Base-by-base conservation (phyloP, 2,888 invertebrate species). In the Parelbella ahira region DNA sequence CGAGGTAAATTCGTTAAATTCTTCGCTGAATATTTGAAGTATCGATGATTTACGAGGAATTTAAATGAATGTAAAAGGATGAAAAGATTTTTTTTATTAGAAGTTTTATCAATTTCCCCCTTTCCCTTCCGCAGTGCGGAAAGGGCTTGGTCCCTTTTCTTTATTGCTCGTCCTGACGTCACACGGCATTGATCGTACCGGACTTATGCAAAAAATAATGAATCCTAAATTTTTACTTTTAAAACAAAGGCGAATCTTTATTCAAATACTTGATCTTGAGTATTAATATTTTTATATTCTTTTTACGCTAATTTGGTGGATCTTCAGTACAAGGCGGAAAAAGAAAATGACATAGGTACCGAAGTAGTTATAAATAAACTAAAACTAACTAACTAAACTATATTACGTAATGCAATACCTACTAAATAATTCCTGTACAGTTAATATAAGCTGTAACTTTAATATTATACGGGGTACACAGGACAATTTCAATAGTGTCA, bases 1-100 rank as follows among this genome's bases (percentile, higher is more conserved):
- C 59, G 59, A 68, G 59, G 64, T 66, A 64, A 69, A 68, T 72
- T 69, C 56, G 58, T 64, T 68, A 70, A 69, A 49, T 72, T 70
- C 61, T 59, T 47, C 51, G 57, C 55, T 62, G 49, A 60, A 60
- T 66, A 54, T 63, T 59, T 66, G 48, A 55, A 61, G 58, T 64
- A 66, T 64, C 62, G 53, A 58, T 56, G 54, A 63, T 45, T 63
- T 63, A 50, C 52, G 58, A 58, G 53, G 54, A n/a, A 58, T 60
- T 55, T 51, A 56, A 63, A 65, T 64, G 58, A 55, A 60, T 59
- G 52, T 57, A 49, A 56, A 63, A 63, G 60, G 47, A 54, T 37
- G 15, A 39, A 44, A 41, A 37, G 23, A 51, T 45, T 45, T 51
- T 44, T 41, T 47, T 47, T 34, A n/a, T 27, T 33, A 12, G 45